phyloP scores from a whole-genome alignment of 2,888 invertebrate species.

The Synanthedon formicaeformis region DNA sequence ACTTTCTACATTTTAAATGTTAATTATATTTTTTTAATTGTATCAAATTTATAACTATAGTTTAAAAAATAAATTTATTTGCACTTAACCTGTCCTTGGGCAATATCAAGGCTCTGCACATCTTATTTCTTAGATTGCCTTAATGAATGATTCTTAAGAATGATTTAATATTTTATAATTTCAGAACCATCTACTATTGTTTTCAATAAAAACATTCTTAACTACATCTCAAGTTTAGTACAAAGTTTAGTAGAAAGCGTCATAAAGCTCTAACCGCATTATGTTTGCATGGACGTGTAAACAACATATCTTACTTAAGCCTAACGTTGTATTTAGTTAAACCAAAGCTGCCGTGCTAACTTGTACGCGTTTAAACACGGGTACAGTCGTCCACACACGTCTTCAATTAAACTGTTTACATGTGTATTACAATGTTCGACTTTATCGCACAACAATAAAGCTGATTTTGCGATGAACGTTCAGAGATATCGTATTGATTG shows the following conservation, averaged over 20 bases:
- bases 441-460: background rate
- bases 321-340: constrained; percentile 63
- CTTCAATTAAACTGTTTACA: too few species aligned
- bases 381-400: background rate
- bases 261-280: constrained; percentile 2
- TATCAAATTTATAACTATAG: background rate
- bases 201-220: too few species aligned
- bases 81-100: too few species aligned
- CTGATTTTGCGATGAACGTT: background rate
- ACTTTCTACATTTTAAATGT: background rate
- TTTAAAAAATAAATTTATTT: too few species aligned
- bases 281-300: constrained; percentile 18
- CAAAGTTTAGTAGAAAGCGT: background rate
- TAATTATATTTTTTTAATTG: background rate
- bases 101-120: too few species aligned
- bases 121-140: too few species aligned
- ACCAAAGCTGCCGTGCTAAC: constrained; percentile 40
- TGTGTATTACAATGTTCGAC: too few species aligned
- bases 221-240: too few species aligned
- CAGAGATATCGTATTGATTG: background rate
- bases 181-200: too few species aligned
- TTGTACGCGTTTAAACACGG: constrained; percentile 31
- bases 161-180: too few species aligned
- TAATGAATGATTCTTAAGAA: too few species aligned
- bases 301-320: constrained; percentile 61